Base-by-base conservation (phyloP, 1,140 invertebrate species). In the Halotydeus destructor region DNA sequence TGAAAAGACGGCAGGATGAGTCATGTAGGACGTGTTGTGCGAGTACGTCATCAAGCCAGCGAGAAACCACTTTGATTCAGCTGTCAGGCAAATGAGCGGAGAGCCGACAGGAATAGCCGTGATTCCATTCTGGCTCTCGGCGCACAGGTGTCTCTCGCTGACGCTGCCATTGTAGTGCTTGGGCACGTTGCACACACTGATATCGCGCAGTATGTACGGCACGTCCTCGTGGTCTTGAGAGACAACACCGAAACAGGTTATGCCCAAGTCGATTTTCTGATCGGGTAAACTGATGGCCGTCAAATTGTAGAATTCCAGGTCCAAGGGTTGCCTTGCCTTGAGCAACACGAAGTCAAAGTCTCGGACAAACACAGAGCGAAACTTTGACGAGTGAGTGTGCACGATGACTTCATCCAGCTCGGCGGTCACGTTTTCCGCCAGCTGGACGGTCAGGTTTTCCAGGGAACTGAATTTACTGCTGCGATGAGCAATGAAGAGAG, bases 31-130 rank as follows among this genome's bases (percentile, higher is more conserved):
- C 5, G 39, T 45, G n/a, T 31, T 37, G 16, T 41, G 26, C 19
- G 45, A 40, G 32, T 49, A 51, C 5, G 41, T 36, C 5, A 51
- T 26, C 21, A 47, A 42, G 8, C 49, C 49, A 16, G 44, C 49
- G 16, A 51, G 18, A 33, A 44, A 45, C 49, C 49, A 51, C n/a
- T 43, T 45, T 19, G 46, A 36, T 30, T 44, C 38, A n/a, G 35
- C 66, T 25, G 56, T 67, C 46, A 65, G 59, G 47, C 72, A 74
- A 65, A 73, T 71, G 27, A 73, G 50, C 14, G 71, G 69, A 6
- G 69, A 67, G 32, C 71, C 71, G 57, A 70, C 68, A 51, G 72
- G 70, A 49, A 43, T 12, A 2, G 8, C 45, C 41, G 60, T 63
- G 3, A 65, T 50, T 52, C 68, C 67, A 54, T 50, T 41, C 69